Percentiles rank a stretch among this genome's conserved stretches.
Conservation (phyloP, 2,888 invertebrate genomes). For the Lissocephala sabroskyi region DNA sequence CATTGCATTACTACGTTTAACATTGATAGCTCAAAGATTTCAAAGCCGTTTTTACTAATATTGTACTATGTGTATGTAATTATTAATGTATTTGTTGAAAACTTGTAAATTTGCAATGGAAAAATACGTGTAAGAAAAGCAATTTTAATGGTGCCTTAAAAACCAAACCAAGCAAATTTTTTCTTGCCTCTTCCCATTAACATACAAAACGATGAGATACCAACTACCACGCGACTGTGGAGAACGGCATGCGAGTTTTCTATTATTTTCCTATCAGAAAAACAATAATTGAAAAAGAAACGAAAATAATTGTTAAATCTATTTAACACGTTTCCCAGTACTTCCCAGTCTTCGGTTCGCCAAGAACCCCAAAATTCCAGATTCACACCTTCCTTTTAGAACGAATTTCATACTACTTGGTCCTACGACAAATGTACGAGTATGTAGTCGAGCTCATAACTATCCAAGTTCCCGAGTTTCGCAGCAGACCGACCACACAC, state of each 20-base stretch:
- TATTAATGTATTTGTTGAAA: conserved; percentile 41
- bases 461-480: no score
- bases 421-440: no score
- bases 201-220: conserved; percentile 7
- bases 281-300: no score
- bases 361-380: no score
- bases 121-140: conserved; percentile 72
- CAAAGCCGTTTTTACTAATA: conserved; percentile 51
- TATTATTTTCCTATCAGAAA: no score
- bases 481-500: no score
- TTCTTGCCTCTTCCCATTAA: conserved; percentile 52
- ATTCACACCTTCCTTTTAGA: no score
- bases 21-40: conserved; percentile 23
- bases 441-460: no score
- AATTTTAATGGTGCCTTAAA: conserved; percentile 73
- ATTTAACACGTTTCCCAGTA: no score
- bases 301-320: no score
- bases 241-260: conserved; percentile 28
- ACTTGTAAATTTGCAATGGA: conserved; percentile 69
- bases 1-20: conserved; percentile 21
- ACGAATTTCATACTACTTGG: no score
- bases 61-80: conserved; percentile 39
- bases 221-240: conserved; percentile 7
- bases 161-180: conserved; percentile 68
- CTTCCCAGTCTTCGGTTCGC: no score